Base-by-base conservation (phyloP, 2,888 invertebrate species). In the Flabesymbios commensalis region DNA sequence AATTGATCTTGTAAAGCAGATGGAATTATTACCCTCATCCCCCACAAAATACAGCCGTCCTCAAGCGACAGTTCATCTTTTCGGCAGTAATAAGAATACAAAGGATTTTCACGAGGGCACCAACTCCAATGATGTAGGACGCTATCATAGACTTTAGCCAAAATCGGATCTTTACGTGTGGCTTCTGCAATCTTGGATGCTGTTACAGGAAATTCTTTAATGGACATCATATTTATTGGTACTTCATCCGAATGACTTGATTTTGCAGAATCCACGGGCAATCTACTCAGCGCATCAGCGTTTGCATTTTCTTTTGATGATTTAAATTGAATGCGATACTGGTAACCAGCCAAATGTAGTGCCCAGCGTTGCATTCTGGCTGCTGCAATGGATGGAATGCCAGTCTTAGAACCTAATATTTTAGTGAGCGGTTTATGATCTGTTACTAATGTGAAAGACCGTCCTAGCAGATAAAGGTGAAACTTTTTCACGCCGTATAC, bases 341-440 rank as follows among this genome's bases (percentile, higher is more conserved):
- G 19, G 29, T 55, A 55, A 5, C 19, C 55, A 24, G 7, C 5
- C 39, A 57, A 33, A 7, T 19, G 24, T 4, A 57, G 57, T 5
- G 78, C 75, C 70, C 72, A 79, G 36, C 77, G 61, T 64, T 77
- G 77, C 55, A 79, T 61, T 31, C 78, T 59, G 31, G 76, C 73
- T 4, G 78, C 71, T 19, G 75, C 74, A 32, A 73, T 69, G 59
- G 65, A 31, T 71, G 76, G 59, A 74, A 75, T 7, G 69, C 5
- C 39, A 47, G 29, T 39, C 17, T 47, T n/a, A 17, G 1, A 32
- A 2, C 64, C 67, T 14, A 67, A 42, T 14, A 67, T 32, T 7
- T 51, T 31, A 7, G 55, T n/a, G 14, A 69, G 36, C n/a, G 68
- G 61, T 32, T 64, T 52, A 48, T 69, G 65, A 51, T 68, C 62